Base-by-base conservation (phyloP, 2,113 vertebrate genomes). In the Scophthalmus maximus region DNA sequence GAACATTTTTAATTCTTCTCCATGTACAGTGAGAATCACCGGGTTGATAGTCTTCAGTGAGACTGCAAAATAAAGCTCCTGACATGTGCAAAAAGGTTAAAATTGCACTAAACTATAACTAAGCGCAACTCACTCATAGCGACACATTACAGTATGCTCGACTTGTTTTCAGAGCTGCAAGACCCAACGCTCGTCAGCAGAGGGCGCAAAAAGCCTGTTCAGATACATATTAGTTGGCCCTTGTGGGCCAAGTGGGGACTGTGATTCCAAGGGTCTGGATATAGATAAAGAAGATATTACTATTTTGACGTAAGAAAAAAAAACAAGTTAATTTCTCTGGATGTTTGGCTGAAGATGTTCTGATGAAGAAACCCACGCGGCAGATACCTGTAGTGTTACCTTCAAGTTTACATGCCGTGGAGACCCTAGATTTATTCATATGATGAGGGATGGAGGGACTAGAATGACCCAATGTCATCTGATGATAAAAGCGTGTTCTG, bases 141-240 rank as follows among this genome's bases (percentile, higher is more conserved):
- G 26, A 55, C 38, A 3, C 4, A 15, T 20, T 5, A 14, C 14
- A 10, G 5, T 2, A 32, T 30, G 36, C 22, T 34, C 22, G 8
- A 57, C 2, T 52, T 23, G 12, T 14, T 3, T 5, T 10, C 18
- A 1, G 4, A 23, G 27, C 20, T 63, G 64, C 36, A 76, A 27
- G 1, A n/a, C 8, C 38, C 9, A 22, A 5, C 3, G 12, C 27
- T 1, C 9, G 32, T 25, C 91, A 89, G 67, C 74, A 89, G 91
- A 85, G 77, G 88, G 84, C 27, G 32, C 61, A 52, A 78, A 79
- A 68, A 56, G 66, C 56, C 79, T 67, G 66, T 57, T 74, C 17
- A 14, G 69, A 18, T 52, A 50, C 29, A 50, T 44, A 11, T 10
- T 11, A 3, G 46, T 49, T 10, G n/a, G 46, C 46, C 20, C 8